A percentile compares a stretch with the other conserved stretches of the same genome.
Evolutionary conservation across 2,888 invertebrate genomes (phyloP).

Genomic region (Lasioglossum pauxillum): DNA sequence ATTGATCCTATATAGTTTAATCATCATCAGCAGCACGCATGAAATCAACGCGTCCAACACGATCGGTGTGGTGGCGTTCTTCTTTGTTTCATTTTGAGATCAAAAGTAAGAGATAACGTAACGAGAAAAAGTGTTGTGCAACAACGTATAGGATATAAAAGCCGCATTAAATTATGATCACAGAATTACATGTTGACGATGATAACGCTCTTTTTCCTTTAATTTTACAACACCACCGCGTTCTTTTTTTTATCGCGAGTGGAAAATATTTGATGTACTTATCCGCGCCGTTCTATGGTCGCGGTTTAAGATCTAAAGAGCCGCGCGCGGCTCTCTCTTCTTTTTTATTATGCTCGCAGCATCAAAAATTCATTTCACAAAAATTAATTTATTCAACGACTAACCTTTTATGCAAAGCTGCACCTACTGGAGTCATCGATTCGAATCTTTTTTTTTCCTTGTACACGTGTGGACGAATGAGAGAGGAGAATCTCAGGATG

Average conservation of each 20-base stretch:
- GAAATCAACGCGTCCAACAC: conserved; percentile 38
- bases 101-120: conserved; percentile 28
- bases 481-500: conserved; percentile 38
- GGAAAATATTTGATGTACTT: conserved; percentile 34
- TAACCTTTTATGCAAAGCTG: conserved; percentile 31
- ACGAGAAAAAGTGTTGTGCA: conserved; percentile 58
- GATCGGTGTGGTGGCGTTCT: conserved; percentile 32
- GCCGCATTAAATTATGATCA: conserved; percentile 43
- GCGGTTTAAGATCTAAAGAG: conserved; percentile 44
- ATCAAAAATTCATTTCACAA: conserved; percentile 4
- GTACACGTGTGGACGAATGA: conserved; percentile 58
- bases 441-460: conserved; percentile 28
- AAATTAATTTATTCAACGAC: conserved; percentile 35
- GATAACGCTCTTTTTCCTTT: conserved; percentile 35
- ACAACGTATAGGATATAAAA: conserved; percentile 15
- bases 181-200: conserved; percentile 39
- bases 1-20: not conserved
- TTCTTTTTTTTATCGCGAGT: conserved; percentile 36
- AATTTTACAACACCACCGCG: conserved; percentile 31
- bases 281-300: conserved; percentile 22
- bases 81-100: conserved; percentile 51
- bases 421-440: conserved; percentile 38
- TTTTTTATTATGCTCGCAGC: conserved; percentile 14
- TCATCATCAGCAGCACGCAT: not conserved
- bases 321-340: not conserved